Base-by-base conservation (phyloP, 2,888 invertebrate species). In the Sclerodermus sp. region DNA sequence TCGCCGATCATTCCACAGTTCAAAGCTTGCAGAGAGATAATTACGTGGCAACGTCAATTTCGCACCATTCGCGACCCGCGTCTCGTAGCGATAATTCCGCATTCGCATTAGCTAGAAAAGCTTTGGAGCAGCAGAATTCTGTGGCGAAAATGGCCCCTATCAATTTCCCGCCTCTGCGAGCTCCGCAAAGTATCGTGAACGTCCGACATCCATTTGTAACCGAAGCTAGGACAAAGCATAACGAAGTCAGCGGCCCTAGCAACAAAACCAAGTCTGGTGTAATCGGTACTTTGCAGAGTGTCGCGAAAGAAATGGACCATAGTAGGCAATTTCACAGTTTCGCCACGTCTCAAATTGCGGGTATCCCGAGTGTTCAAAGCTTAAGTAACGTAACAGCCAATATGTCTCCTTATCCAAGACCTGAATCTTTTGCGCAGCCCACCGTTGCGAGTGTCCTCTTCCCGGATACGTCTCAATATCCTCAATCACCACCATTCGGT, bases 161-260 rank as follows among this genome's bases (percentile, higher is more conserved):
- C 1, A 74, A 70, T 55, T 74, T 72, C 41, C 70, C 73, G 1
- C 68, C 73, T 0, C 31, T 72, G 2, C 58, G 70, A 5, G 67
- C 72, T 0, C 68, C 70, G 0, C 73, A 71, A 43, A 73, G 68
- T 15, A 70, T 73, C 32, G 69, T 72, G 5, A 73, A 74, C 42
- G 67, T 68, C 16, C 67, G 67, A 1, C 68, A 71, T 45, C 70
- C 70, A 0, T 65, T 73, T 23, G 64, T 71, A 2, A 68, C 70
- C 3, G 70, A 74, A 30, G 58, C 70, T 3, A 60, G 71, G 39
- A 64, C 59, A 10, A 74, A 72, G 34, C 64, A 68, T 39, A 61
- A 52, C 46, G 59, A 61, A 10, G 47, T 52, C 12, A 49, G 49
- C 5, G 50, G 52, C 6, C n/a, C 53, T 4, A 60, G 34, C 30